A percentile compares a stretch with the other conserved stretches of the same genome.
These are phyloP conservation scores for Conistra vaccinii DNA, from an alignment of 2,888 invertebrate genomes.

Conservation along the genomic window DNA sequence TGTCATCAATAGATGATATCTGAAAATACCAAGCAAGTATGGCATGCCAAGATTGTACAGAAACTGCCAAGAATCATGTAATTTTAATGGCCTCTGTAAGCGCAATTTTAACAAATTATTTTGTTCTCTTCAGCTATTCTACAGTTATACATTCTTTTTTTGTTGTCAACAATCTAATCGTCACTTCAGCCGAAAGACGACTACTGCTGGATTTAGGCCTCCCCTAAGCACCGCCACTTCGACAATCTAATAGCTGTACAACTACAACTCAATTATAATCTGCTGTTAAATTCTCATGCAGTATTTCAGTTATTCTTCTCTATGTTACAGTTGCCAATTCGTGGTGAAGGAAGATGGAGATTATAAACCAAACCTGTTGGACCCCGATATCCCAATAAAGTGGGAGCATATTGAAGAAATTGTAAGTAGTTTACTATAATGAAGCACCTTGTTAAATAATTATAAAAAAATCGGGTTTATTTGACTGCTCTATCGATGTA, in stretches of 20 bases:
- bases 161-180: not conserved
- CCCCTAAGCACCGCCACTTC: no score
- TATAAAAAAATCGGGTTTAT: not conserved
- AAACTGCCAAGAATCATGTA: not conserved
- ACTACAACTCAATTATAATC: not conserved
- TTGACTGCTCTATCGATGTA: not conserved
- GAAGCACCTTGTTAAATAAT: not conserved
- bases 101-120: not conserved
- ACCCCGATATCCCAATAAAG: conserved; percentile 97
- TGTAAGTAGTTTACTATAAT: conserved; percentile 89
- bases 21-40: not conserved
- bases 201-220: no score
- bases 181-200: no score
- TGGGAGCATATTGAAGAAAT: conserved; percentile 98
- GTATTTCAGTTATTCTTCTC: not conserved
- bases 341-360: conserved; percentile 96
- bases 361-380: conserved; percentile 94
- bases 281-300: not conserved
- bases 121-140: not conserved
- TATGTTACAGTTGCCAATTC: conserved; percentile 96
- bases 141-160: not conserved
- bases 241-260: not conserved
- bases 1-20: no score
- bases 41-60: not conserved
- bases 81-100: not conserved